Conservation (phyloP, 2,113 vertebrate genomes). For the Nycticorax nycticorax region DNA sequence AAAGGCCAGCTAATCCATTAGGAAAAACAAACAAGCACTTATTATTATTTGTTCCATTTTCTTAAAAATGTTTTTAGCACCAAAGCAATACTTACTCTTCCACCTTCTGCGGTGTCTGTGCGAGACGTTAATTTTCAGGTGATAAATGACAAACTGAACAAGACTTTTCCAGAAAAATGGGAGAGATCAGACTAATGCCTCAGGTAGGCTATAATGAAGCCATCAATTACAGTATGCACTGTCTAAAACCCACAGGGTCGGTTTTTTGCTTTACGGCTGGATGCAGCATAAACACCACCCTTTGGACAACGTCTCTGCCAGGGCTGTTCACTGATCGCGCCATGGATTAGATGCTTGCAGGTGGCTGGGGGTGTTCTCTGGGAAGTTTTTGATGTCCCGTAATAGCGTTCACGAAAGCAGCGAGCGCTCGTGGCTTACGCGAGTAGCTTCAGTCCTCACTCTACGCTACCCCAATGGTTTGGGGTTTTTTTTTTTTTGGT, state of each 20-base stretch:
- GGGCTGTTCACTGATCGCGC: neutral
- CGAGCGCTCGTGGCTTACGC: fast-evolving
- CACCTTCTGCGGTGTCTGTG: neutral
- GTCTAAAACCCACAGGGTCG: neutral
- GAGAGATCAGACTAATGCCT: neutral
- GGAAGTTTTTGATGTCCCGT: neutral
- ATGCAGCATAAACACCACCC: neutral
- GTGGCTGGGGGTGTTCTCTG: neutral
- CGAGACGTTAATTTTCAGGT: neutral
- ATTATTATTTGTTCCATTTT: neutral
- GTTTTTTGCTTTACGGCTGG: neutral
- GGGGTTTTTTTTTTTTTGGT: too few relatives aligned
- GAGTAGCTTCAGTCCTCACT: neutral
- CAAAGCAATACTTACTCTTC: neutral
- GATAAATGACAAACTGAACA: neutral
- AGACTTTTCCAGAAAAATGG: neutral
- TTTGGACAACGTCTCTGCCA: neutral
- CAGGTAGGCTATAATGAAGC: neutral
- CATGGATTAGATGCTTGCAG: neutral
- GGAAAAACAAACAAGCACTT: neutral
- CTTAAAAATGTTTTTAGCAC: neutral
- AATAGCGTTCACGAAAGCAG: neutral
- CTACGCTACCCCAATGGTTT: fast-evolving
- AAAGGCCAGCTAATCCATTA: neutral
- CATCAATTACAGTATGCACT: neutral